These are phyloP conservation scores for Dioctria linearis DNA, from an alignment of 2,888 invertebrate species.

Conservation along the genomic window DNA sequence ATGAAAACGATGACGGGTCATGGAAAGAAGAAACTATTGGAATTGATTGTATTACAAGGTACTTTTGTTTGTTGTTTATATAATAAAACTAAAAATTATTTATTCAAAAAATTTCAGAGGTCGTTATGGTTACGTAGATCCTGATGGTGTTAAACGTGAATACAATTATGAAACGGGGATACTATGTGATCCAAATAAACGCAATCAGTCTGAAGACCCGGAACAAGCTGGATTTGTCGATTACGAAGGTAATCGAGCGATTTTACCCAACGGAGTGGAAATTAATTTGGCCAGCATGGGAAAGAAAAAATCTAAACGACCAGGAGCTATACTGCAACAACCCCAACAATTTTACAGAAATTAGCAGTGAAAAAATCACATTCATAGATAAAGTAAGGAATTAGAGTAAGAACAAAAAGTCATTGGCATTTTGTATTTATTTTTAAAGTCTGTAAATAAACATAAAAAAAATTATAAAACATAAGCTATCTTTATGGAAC, in stretches of 20 bases:
- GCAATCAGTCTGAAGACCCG: slow-evolving; percentile 71
- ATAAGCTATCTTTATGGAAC: not conserved
- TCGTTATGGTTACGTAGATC: slow-evolving; percentile 88
- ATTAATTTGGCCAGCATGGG: slow-evolving; percentile 81
- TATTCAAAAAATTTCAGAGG: slow-evolving; percentile 72
- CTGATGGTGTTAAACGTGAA: slow-evolving; percentile 85
- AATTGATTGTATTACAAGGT: slow-evolving; percentile 79
- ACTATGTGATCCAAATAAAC: slow-evolving; percentile 73
- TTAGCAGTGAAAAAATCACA: slow-evolving; percentile 42
- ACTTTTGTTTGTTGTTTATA: slow-evolving; percentile 57
- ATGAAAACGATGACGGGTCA: slow-evolving; percentile 89
- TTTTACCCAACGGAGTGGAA: slow-evolving; percentile 80
- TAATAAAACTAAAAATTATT: not conserved
- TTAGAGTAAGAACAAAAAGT: slow-evolving; percentile 32
- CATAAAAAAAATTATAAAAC: slow-evolving; percentile 11
- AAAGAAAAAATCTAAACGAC: slow-evolving; percentile 79
- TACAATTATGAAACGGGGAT: slow-evolving; percentile 88
- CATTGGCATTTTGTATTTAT: slow-evolving; percentile 21
- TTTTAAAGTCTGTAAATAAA: slow-evolving; percentile 51
- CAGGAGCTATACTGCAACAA: slow-evolving; percentile 68
- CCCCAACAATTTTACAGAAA: slow-evolving; percentile 59
- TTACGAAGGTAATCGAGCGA: slow-evolving; percentile 82
- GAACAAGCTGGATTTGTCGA: slow-evolving; percentile 79
- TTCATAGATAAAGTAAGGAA: slow-evolving; percentile 20
- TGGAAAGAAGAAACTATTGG: slow-evolving; percentile 90